A percentile compares a stretch with the other conserved stretches of the same genome.
phyloP scores from a whole-genome alignment of 2,888 invertebrate species.

The Latrodectus elegans region DNA sequence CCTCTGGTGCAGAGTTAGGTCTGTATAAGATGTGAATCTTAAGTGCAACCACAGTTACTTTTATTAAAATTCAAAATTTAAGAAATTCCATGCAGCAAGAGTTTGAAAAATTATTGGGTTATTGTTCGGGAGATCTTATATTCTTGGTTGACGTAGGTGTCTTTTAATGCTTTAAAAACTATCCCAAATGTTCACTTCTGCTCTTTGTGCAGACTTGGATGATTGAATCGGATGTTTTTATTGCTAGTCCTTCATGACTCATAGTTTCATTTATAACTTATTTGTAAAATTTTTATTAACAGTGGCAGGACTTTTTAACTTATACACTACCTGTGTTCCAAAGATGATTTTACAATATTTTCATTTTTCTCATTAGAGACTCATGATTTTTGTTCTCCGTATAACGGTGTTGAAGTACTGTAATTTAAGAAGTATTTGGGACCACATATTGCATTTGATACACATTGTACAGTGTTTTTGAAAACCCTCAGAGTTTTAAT shows the following conservation, averaged over 20 bases:
- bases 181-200: no score
- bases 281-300: conserved; percentile 64
- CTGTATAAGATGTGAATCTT: not conserved
- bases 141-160: no score
- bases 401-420: not conserved
- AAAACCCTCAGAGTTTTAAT: conserved; percentile 38
- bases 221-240: conserved; percentile 16
- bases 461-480: conserved; percentile 57
- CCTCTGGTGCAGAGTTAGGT: no score
- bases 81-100: no score
- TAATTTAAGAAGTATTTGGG: conserved; percentile 12
- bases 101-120: no score
- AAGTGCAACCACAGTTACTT: not conserved
- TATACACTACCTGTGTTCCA: conserved; percentile 56
- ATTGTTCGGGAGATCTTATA: no score
- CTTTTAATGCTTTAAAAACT: no score
- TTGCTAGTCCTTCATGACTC: conserved; percentile 37
- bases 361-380: conserved; percentile 16
- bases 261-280: conserved; percentile 21
- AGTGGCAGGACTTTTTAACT: conserved; percentile 58
- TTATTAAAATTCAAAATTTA: no score
- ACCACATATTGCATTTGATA: conserved; percentile 25
- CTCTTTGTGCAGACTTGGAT: no score
- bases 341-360: conserved; percentile 50
- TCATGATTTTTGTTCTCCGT: no score